Base-by-base conservation (phyloP, 2,888 invertebrate species). In the Trichogramma dendrolimi region DNA sequence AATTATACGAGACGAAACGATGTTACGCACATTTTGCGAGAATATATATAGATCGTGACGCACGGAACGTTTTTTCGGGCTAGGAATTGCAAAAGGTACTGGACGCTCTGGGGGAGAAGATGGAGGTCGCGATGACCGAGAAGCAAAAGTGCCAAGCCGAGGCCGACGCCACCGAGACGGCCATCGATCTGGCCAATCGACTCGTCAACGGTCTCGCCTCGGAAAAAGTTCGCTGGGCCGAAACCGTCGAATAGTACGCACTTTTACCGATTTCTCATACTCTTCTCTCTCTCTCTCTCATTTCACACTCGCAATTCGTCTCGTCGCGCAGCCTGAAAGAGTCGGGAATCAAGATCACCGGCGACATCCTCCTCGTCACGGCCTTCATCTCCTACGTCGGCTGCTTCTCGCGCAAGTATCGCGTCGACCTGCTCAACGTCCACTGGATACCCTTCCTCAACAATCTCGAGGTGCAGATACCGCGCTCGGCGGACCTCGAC, bases 341-440 rank as follows among this genome's bases (percentile, higher is more conserved):
- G 63, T 88, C 91, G 8, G 90, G 88, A 40, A 80, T 84, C 39
- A 92, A 92, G 64, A 80, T 96, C 60, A 94, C 96, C 0, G 96
- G 96, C 0, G 95, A 96, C 73, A 89, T 94, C 42, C 81, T 96
- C 0, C 79, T 96, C 40, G 88, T 94, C 43, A 91, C 94, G 0
- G 94, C 96, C 8, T 96, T 96, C 79, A 91, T 96, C 58, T 96
- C 96, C 0, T 96, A 96, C 76, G 91, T 95, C 42, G 96, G 96
- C 2, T 94, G 94, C 75, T 96, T 96, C 79, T 94, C 92, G 41
- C 88, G 91, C 66, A 84, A 85, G 55, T 96, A 96, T 76, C 83
- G 96, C 54, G 74, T 83, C 38, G 90, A 92, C 70, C 83, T 96
- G 57, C 84, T 93, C 74, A 82, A 91, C 8, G 86, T 89, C 40